A percentile compares a stretch with the other conserved stretches of the same genome.
These are phyloP conservation scores for Bryconaethiops microstoma DNA, from an alignment of 2,797 vertebrate species.

Conservation along the genomic window DNA sequence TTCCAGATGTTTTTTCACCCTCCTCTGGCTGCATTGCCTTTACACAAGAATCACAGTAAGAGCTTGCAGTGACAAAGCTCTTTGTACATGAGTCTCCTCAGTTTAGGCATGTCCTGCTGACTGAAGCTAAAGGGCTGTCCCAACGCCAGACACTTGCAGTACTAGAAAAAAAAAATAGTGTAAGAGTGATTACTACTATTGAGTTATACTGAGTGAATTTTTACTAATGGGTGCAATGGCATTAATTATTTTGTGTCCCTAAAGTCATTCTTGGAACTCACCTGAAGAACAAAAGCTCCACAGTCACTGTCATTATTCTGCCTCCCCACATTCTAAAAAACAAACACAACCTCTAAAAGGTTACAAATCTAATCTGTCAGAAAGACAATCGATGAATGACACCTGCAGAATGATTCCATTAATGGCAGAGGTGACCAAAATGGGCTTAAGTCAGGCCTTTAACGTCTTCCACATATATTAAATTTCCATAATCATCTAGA, in stretches of 20 bases:
- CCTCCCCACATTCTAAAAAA: conserved; percentile 87
- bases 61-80: conserved; percentile 97
- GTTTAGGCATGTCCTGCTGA: conserved; percentile 94
- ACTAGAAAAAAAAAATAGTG: conserved; percentile 69
- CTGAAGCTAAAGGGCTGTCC: conserved; percentile 89
- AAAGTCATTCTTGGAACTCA: conserved; percentile 63
- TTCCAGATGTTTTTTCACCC: conserved; percentile 29
- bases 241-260: background rate
- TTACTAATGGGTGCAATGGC: background rate
- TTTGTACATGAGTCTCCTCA: conserved; percentile 94
- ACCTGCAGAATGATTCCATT: too few species aligned
- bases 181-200: background rate
- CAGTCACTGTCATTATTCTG: conserved; percentile 96
- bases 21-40: conserved; percentile 34
- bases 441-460: background rate
- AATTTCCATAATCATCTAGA: background rate
- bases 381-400: too few species aligned
- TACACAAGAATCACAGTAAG: conserved; percentile 78
- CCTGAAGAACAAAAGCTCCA: conserved; percentile 92
- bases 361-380: background rate
- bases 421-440: background rate
- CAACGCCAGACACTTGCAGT: conserved; percentile 92
- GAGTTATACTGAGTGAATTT: background rate
- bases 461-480: too few species aligned
- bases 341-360: conserved; percentile 21